A percentile compares a stretch with the other conserved stretches of the same genome.
Evolutionary conservation across 2,888 invertebrate genomes (phyloP).

Genomic region (Catocala nupta): DNA sequence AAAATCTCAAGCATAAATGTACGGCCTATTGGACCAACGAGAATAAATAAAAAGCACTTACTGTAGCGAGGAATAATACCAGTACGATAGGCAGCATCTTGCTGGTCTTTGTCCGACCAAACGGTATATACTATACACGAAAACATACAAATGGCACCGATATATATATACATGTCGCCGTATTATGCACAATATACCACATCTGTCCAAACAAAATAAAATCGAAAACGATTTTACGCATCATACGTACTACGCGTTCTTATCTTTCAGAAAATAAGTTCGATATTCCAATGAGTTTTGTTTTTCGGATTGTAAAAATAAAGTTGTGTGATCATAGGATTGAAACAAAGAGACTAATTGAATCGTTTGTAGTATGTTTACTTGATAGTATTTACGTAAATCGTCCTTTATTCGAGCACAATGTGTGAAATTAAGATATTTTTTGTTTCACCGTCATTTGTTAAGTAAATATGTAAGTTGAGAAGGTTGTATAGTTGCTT

Average conservation of each 20-base stretch:
- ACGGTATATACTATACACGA: slow-evolving; percentile 83
- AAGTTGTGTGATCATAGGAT: slow-evolving; percentile 43
- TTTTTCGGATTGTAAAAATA: slow-evolving; percentile 16
- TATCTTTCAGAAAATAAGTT: slow-evolving; percentile 16
- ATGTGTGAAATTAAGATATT: slow-evolving; percentile 70
- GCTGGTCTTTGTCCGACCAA: slow-evolving; percentile 72
- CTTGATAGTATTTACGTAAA: slow-evolving; percentile 53
- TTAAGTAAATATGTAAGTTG: slow-evolving; percentile 49
- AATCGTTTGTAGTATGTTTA: slow-evolving; percentile 63
- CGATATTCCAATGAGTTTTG: slow-evolving; percentile 22
- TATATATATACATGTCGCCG: slow-evolving; percentile 73
- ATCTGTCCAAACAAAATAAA: slow-evolving; percentile 65
- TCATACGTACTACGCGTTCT: not conserved
- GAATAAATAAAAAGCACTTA: slow-evolving; percentile 57
- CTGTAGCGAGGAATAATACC: slow-evolving; percentile 73
- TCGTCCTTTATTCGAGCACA: slow-evolving; percentile 62
- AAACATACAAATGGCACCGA: slow-evolving; percentile 38
- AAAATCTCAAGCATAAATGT: too few species aligned
- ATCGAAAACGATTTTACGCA: slow-evolving; percentile 10
- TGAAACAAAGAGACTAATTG: slow-evolving; percentile 72
- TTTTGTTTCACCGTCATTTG: slow-evolving; percentile 59
- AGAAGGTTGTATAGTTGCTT: slow-evolving; percentile 9
- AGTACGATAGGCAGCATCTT: slow-evolving; percentile 77
- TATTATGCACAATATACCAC: slow-evolving; percentile 59
- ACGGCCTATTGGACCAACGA: too few species aligned